Evolutionary conservation across 2,888 invertebrate species (phyloP), one percentile per base, ranked within the genome.

Genomic region (Ametastegia equiseti): DNA sequence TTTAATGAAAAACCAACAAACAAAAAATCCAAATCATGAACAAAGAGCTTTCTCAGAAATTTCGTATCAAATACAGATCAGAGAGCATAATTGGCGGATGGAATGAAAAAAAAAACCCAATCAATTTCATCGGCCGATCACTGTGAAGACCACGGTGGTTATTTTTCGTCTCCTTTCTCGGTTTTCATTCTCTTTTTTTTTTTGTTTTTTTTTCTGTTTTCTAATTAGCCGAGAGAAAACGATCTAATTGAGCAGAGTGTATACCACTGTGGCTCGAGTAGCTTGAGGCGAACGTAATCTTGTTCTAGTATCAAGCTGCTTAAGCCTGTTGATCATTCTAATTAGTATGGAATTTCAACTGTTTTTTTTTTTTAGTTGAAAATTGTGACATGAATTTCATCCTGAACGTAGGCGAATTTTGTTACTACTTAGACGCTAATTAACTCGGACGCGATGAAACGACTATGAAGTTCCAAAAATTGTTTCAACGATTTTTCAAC

Each of bases 231-330:
- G 27, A 36, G 71, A 27, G 71, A 23, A 71, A 71, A 71, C 47
- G 71, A 42, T 42, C 30, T 30, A 42, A 71, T 71, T 71, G 71
- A 27, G 45, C 15, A 30, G 45, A 71, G 47, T 71, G 27, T 36
- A 71, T n/a, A n/a, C n/a, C n/a, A 39, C 60, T 15, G 15, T 60
- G 60, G n/a, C 60, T 60, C 60, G 30, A 60, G 30, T 60, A 67
- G 39, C 65, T 67, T 19, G 65, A 36, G 65, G 39, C 65, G 36
- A 19, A 67, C 23, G 39, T 67, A 67, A 67, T 67, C 65, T 67
- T 39, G 11, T 67, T 15, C n/a, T 19, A 60, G 39, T 19, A 36
- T 6, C 65, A 39, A 9, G 65, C 36, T 67, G 65, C 65, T 67
- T 39, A 39, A 13, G 39, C 39, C 65, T 39, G 36, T 67, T 67